A percentile compares a stretch with the other conserved stretches of the same genome.
phyloP scores from a whole-genome alignment of 2,797 vertebrate species.

The Sphenodon punctatus region DNA sequence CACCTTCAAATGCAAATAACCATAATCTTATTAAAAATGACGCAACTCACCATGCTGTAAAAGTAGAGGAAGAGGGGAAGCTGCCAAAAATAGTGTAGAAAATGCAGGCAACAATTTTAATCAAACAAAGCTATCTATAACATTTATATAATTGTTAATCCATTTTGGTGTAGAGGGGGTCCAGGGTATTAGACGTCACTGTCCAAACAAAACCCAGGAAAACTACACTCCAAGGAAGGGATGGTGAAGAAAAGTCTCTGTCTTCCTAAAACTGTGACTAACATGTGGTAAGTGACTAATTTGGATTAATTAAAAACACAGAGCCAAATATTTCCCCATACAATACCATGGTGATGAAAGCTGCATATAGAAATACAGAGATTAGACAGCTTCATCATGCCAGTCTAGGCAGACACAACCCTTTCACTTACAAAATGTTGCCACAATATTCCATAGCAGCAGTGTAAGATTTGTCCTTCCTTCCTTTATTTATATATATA shows the following conservation, averaged over 20 bases:
- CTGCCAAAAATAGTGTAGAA: neutral
- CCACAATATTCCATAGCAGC: neutral
- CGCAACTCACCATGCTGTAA: conserved; percentile 69
- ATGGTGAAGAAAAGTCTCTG: conserved; percentile 58
- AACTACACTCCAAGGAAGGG: conserved; percentile 51
- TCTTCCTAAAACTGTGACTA: conserved; percentile 63
- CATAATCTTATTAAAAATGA: conserved; percentile 73
- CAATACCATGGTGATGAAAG: conserved; percentile 43
- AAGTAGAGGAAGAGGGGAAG: conserved; percentile 57
- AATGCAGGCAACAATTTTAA: neutral
- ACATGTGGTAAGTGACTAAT: conserved; percentile 25
- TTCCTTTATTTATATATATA: no score
- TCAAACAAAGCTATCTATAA: conserved; percentile 17
- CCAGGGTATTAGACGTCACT: neutral
- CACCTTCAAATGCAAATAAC: conserved; percentile 75
- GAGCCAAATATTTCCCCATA: conserved; percentile 60
- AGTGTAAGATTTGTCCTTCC: no score
- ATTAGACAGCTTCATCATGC: conserved; percentile 28
- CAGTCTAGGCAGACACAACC: conserved; percentile 11
- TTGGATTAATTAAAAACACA: conserved; percentile 61
- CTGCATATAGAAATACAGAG: conserved; percentile 5
- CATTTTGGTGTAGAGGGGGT: neutral
- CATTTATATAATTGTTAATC: conserved; percentile 26
- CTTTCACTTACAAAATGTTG: conserved; percentile 1
- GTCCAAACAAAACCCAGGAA: neutral